Base-by-base conservation (phyloP, 2,113 vertebrate species). In the Lampris megalopsis region DNA sequence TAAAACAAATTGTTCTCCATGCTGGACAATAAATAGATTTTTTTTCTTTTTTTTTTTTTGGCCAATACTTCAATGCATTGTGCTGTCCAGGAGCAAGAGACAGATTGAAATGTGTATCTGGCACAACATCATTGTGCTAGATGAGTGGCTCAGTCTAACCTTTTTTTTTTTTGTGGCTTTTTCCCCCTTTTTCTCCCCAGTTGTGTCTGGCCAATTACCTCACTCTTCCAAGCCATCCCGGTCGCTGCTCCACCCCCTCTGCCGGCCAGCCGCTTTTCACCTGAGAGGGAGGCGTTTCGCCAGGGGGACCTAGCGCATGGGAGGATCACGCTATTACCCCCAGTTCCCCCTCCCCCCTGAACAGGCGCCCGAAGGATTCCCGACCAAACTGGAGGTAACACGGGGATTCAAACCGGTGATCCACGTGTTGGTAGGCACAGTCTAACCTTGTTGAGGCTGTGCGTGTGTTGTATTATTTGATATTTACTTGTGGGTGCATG, bases 381-480 rank as follows among this genome's bases (percentile, higher is more conserved):
- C 0, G 24, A 24, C 24, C 24, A 24, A 24, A 24, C 24, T 24
- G 24, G 24, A 24, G 24, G 24, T 24, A 24, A 24, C 24, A 24
- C 24, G 24, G 24, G 24, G 24, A 24, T 24, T 24, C 24, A 24
- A 24, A 24, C 24, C 24, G 24, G 24, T 24, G 24, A 24, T 24
- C 24, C 24, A 24, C 24, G 24, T 24, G 24, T 24, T 24, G 24
- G 24, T 24, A 24, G 47, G 38, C 47, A 13, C 65, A 0, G 11
- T 60, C 48, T 36, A 70, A 63, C 64, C 49, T 72, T 75, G 80
- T 75, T 10, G 11, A 6, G 66, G 58, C 41, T 63, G 40, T 68
- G 36, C 71, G 45, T 62, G 45, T 62, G 64, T 75, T 74, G 52
- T 13, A 79, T 74, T 68, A 73, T 74, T 82, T 75, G 57, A 79